A percentile compares a stretch with the other conserved stretches of the same genome.
Conservation (phyloP, 2,888 invertebrate species). For the Parthenolecanium corni region DNA sequence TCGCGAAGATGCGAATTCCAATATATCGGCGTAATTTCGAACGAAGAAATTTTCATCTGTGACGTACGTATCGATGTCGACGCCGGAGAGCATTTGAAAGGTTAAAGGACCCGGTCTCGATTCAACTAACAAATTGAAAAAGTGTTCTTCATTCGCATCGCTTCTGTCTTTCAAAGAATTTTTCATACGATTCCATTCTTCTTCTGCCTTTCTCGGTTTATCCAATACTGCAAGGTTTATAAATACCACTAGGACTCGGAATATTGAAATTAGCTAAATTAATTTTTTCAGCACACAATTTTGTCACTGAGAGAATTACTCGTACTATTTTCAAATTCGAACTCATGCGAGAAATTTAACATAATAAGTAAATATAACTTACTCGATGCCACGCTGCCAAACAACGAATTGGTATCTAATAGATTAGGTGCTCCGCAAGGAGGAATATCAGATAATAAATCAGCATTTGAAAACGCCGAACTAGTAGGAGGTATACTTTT, state of each 20-base stretch:
- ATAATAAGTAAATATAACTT: too few species aligned
- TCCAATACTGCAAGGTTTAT: conserved; percentile 10
- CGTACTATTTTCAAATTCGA: too few species aligned
- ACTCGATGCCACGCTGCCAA: background rate
- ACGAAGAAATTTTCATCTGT: background rate
- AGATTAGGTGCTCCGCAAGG: conserved; percentile 1
- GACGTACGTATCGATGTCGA: conserved; percentile 40
- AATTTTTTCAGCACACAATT: background rate
- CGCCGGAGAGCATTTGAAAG: conserved; percentile 49
- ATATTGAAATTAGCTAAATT: conserved; percentile 3
- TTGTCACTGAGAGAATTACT: background rate
- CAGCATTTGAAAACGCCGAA: conserved; percentile 20
- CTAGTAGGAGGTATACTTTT: conserved; percentile 3
- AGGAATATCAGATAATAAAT: conserved; percentile 16
- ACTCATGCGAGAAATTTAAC: too few species aligned
- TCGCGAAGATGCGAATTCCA: background rate
- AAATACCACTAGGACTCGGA: conserved; percentile 18
- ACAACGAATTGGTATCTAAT: conserved; percentile 13
- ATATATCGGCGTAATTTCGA: conserved; percentile 6
- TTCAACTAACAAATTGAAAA: conserved; percentile 37
- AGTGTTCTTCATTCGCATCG: conserved; percentile 34
- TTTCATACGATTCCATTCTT: conserved; percentile 34
- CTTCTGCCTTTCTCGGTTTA: background rate
- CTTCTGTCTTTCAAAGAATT: conserved; percentile 37
- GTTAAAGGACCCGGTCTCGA: conserved; percentile 50